Evolutionary conservation across 2,113 vertebrate species (phyloP).

Genomic region (Gavialis gangeticus): DNA sequence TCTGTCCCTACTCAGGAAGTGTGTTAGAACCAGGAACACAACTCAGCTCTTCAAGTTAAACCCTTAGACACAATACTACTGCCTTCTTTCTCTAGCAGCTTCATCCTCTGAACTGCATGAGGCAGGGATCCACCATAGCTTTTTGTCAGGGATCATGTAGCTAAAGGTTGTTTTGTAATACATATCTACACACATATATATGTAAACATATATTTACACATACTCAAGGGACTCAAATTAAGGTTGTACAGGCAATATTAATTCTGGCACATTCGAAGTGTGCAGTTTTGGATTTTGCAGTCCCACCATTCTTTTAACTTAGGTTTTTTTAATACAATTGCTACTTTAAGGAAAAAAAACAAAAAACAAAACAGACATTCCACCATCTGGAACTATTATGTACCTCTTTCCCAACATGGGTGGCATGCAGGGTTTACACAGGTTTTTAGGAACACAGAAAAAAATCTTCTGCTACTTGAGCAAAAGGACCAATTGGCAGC

Average conservation of each 20-base stretch:
- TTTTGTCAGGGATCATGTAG: background rate
- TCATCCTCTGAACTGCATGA: background rate
- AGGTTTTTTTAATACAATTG: background rate
- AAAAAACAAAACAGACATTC: no score
- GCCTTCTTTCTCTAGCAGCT: background rate
- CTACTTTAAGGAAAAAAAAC: background rate
- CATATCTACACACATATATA: background rate
- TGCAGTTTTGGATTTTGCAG: background rate
- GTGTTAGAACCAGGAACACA: fast-evolving
- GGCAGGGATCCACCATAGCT: background rate
- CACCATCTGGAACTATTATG: no score
- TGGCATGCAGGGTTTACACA: background rate
- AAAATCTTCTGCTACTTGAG: background rate
- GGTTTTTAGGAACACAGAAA: background rate
- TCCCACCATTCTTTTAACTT: no score
- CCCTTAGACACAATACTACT: fast-evolving
- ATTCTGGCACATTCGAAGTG: background rate
- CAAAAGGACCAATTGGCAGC: background rate
- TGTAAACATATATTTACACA: background rate
- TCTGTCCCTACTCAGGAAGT: no score
- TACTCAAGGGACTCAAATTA: background rate
- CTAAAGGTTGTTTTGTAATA: background rate
- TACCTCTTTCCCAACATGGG: no score
- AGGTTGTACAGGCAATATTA: background rate
- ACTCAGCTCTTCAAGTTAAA: background rate